A percentile compares a stretch with the other conserved stretches of the same genome.
phyloP scores from a whole-genome alignment of 2,113 vertebrate genomes.

The Oryzias woworae region DNA sequence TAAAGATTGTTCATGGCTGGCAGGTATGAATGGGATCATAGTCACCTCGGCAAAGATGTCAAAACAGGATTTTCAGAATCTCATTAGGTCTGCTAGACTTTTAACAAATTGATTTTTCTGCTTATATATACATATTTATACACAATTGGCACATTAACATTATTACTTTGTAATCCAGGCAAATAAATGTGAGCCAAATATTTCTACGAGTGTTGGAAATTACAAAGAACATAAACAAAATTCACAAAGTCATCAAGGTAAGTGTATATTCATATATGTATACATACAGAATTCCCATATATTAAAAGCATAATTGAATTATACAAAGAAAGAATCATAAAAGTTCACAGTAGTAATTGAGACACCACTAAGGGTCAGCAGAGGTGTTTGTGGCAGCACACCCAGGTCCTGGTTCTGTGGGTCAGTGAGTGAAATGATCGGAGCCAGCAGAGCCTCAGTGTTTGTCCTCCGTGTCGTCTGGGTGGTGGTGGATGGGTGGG shows the following conservation, averaged over 20 bases:
- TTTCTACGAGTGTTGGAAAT: conserved; percentile 16
- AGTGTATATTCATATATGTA: conserved; percentile 74
- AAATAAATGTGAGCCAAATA: too few species aligned
- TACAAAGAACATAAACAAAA: conserved; percentile 73
- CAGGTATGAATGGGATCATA: too few species aligned
- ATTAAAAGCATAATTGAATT: conserved; percentile 76
- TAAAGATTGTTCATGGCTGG: too few species aligned
- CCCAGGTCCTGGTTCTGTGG: conserved; percentile 10
- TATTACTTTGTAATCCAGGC: too few species aligned
- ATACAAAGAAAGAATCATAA: conserved; percentile 69
- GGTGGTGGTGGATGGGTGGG: too few species aligned
- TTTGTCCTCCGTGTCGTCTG: conserved; percentile 5
- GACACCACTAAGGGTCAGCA: conserved; percentile 65
- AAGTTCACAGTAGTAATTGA: conserved; percentile 80
- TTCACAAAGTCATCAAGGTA: conserved; percentile 76
- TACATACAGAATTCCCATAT: conserved; percentile 76
- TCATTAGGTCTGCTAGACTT: too few species aligned
- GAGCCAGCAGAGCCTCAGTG: conserved; percentile 20
- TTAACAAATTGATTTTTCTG: too few species aligned
- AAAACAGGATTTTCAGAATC: too few species aligned
- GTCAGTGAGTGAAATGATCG: conserved; percentile 25
- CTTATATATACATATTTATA: too few species aligned
- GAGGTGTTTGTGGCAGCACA: conserved; percentile 35
- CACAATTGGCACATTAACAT: too few species aligned
- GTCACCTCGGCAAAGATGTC: too few species aligned